Evolutionary conservation across 2,888 invertebrate genomes (phyloP).

Genomic region (Hipparchia semele): DNA sequence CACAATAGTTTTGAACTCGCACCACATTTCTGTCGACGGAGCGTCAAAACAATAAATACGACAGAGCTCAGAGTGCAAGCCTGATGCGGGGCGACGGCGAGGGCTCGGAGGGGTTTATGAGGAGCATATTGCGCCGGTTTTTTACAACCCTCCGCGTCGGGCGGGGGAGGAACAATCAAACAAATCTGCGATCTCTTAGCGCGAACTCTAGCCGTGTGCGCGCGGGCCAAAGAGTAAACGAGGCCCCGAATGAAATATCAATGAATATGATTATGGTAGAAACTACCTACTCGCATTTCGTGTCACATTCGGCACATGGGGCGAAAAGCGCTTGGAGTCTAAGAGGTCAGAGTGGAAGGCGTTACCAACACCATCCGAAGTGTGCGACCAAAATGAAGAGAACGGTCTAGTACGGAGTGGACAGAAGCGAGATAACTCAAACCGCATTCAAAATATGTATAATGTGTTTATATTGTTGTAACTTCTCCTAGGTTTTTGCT

Average conservation of each 20-base stretch:
- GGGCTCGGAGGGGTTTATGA: slow-evolving; percentile 48
- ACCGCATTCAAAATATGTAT: too few relatives aligned
- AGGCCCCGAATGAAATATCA: slow-evolving; percentile 7
- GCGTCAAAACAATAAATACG: slow-evolving; percentile 55
- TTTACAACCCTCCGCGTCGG: slow-evolving; percentile 46
- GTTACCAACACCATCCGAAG: too few relatives aligned
- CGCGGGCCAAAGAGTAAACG: slow-evolving; percentile 41
- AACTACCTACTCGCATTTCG: too few relatives aligned
- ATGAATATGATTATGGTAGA: too few relatives aligned
- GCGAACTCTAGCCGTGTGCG: slow-evolving; percentile 40
- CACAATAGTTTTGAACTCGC: slow-evolving; percentile 14
- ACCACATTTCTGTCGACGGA: slow-evolving; percentile 12
- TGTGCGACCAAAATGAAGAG: too few relatives aligned
- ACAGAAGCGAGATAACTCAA: too few relatives aligned
- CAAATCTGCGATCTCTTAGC: slow-evolving; percentile 54
- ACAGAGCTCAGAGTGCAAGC: slow-evolving; percentile 45
- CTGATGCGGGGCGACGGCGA: slow-evolving; percentile 46
- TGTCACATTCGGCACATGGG: too few relatives aligned
- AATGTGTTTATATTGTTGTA: too few relatives aligned
- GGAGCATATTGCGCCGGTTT: slow-evolving; percentile 67
- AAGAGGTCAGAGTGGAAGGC: too few relatives aligned
- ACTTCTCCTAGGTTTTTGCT: too few relatives aligned
- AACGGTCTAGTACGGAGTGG: too few relatives aligned
- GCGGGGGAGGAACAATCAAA: slow-evolving; percentile 54
- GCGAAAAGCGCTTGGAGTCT: too few relatives aligned